Evolutionary conservation across 2,888 invertebrate genomes (phyloP).

Genomic region (Diarsia dahlii): DNA sequence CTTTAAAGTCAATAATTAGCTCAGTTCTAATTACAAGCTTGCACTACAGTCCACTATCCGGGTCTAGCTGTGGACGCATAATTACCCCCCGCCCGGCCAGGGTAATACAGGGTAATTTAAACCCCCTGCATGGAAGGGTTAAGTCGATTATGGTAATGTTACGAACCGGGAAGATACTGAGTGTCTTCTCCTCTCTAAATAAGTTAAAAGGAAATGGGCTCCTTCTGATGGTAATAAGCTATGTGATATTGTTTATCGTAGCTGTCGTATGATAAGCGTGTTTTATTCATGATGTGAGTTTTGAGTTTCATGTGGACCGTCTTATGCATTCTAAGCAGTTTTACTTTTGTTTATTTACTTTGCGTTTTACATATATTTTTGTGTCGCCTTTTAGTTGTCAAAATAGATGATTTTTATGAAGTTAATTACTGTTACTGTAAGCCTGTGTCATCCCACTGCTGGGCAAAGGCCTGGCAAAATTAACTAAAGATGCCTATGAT

Average conservation of each 20-base stretch:
- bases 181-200: slow-evolving; percentile 48
- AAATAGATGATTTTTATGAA: background rate
- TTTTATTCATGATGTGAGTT: slow-evolving; percentile 41
- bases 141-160: slow-evolving; percentile 64
- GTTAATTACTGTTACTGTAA: no score
- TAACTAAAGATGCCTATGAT: no score
- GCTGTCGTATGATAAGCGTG: slow-evolving; percentile 16
- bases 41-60: slow-evolving; percentile 40
- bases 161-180: slow-evolving; percentile 51
- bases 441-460: no score
- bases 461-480: no score
- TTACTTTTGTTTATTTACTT: background rate
- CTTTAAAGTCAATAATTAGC: slow-evolving; percentile 59
- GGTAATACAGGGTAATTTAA: slow-evolving; percentile 57
- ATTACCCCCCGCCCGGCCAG: slow-evolving; percentile 50
- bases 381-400: background rate
- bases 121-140: slow-evolving; percentile 51
- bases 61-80: slow-evolving; percentile 57
- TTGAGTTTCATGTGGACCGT: slow-evolving; percentile 14
- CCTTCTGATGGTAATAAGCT: slow-evolving; percentile 54
- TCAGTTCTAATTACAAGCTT: slow-evolving; percentile 53
- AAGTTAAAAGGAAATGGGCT: slow-evolving; percentile 51
- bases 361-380: background rate
- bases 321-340: background rate
- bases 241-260: slow-evolving; percentile 50